Evolutionary conservation across 2,888 invertebrate genomes (phyloP).

Genomic region (Agrochola litura): DNA sequence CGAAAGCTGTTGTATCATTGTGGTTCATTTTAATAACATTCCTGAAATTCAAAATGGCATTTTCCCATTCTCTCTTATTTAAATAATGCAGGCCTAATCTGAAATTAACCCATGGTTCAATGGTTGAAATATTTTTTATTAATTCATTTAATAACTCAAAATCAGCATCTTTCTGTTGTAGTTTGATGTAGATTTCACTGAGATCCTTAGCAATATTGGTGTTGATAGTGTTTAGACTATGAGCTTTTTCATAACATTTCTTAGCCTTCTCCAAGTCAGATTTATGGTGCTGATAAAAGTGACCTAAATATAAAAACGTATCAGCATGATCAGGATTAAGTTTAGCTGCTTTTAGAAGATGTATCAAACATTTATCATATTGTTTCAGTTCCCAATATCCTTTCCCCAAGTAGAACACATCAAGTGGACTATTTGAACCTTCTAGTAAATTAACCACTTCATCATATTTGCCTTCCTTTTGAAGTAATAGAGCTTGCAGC

Average conservation of each 20-base stretch:
- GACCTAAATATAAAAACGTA: constrained; percentile 94
- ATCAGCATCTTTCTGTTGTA: constrained; percentile 92
- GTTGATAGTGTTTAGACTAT: constrained; percentile 93
- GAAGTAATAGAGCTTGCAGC: constrained; percentile 87
- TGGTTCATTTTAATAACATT: constrained; percentile 93
- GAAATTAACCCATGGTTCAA: constrained; percentile 94
- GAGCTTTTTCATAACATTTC: constrained; percentile 96
- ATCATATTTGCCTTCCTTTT: constrained; percentile 86
- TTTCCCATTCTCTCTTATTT: constrained; percentile 92
- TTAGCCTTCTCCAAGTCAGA: constrained; percentile 93
- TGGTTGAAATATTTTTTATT: constrained; percentile 83
- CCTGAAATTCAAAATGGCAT: constrained; percentile 94
- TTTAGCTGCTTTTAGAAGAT: constrained; percentile 93
- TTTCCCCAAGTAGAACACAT: constrained; percentile 91
- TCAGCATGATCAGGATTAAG: constrained; percentile 93
- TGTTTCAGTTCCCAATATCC: constrained; percentile 91
- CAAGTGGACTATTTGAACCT: constrained; percentile 84
- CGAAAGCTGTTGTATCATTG: constrained; percentile 94
- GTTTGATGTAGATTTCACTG: constrained; percentile 93
- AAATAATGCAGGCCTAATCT: constrained; percentile 96
- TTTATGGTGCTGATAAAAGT: constrained; percentile 92
- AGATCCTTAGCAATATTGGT: constrained; percentile 93
- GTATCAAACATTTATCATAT: constrained; percentile 91
- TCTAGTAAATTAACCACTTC: constrained; percentile 90
- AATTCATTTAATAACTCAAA: constrained; percentile 90